Evolutionary conservation across 2,888 invertebrate genomes (phyloP).

Genomic region (Phania funesta): DNA sequence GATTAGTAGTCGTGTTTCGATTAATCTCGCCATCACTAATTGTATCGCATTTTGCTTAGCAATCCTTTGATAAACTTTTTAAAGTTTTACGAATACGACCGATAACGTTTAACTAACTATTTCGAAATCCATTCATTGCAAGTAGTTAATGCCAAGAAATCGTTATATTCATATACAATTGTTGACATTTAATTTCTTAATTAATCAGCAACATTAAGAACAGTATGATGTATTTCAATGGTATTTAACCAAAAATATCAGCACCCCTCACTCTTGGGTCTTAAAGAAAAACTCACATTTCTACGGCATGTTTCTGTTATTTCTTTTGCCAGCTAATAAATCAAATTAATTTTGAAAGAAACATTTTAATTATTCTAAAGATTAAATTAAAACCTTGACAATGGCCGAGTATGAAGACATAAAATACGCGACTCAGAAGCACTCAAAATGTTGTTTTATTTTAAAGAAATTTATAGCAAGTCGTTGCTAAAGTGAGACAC

Average conservation of each 20-base stretch:
- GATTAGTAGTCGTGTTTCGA: too few species aligned
- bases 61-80: too few species aligned
- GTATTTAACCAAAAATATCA: not conserved
- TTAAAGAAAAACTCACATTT: conserved; percentile 4
- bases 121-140: too few species aligned
- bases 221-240: too few species aligned
- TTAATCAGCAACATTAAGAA: too few species aligned
- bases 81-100: too few species aligned
- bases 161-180: too few species aligned
- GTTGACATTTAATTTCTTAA: too few species aligned
- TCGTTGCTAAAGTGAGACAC: conserved; percentile 8
- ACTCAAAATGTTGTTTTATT: conserved; percentile 11
- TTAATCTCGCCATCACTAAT: too few species aligned
- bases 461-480: not conserved
- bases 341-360: conserved; percentile 14
- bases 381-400: conserved; percentile 46
- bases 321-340: conserved; percentile 12
- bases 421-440: conserved; percentile 2
- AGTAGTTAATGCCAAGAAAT: too few species aligned
- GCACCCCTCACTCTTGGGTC: not conserved
- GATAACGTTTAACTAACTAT: too few species aligned
- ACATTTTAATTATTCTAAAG: conserved; percentile 24
- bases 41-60: too few species aligned
- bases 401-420: not conserved
- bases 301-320: not conserved